Evolutionary conservation across 2,113 vertebrate species (phyloP), one percentile per base, ranked within the genome.

Genomic region (Willisornis vidua): DNA sequence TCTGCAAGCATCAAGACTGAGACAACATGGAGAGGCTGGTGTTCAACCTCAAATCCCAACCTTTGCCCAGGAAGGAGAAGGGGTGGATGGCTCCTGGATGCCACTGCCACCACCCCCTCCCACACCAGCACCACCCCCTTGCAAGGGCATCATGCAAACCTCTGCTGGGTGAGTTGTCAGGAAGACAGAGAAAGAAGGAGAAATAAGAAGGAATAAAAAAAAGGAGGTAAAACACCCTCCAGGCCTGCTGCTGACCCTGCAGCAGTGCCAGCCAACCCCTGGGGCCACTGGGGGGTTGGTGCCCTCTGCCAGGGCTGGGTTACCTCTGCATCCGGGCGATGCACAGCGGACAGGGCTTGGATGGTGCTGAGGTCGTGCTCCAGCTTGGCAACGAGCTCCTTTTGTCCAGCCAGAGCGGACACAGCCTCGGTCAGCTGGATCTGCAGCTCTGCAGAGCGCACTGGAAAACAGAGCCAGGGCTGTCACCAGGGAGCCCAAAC

Each of bases 341-440:
- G 97, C 87, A 98, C 41, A 1, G 98, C 92, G 8, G 98, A 94
- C 97, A 99, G 97, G 87, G 98, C 93, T 94, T 99, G 99, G 87
- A 99, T 96, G 97, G 99, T 99, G 98, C 99, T 99, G 62, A 99
- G 98, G 97, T 99, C 99, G 0, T 99, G 98, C 96, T 99, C 99
- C 97, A 99, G 97, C 74, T 98, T 98, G 79, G 98, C 92, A 24
- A 99, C 99, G 31, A 99, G 98, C 78, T 99, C 98, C 93, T 99
- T 99, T 97, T 99, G 99, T 89, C 99, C 98, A 0, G 97, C 83
- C 17, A 98, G 97, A 2, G 97, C 98, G 67, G 97, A 93, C 67
- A 98, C 98, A 0, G 99, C 98, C 31, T 99, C 98, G 0, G 98
- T 98, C 94, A 99, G 98, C 90, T 98, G 99, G 85, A 97, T 62